Percentiles rank a stretch among this genome's conserved stretches.
phyloP scores from a whole-genome alignment of 2,797 vertebrate genomes.

The Melanotaenia maccullochi region DNA sequence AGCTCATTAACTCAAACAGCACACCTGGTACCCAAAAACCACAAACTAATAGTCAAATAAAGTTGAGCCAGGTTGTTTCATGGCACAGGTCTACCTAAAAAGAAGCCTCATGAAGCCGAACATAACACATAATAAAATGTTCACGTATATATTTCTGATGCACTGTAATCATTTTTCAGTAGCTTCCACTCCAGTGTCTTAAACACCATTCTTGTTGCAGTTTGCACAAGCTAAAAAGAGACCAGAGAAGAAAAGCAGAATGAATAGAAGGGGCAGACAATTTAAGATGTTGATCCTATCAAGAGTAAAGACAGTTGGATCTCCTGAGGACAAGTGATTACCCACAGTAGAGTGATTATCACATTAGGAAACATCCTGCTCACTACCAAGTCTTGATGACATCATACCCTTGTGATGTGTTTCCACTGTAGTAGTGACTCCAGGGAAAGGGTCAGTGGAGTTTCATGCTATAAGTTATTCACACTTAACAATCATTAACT shows the following conservation, averaged over 20 bases:
- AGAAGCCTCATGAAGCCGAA: constrained; percentile 1
- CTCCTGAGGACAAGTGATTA: constrained; percentile 72
- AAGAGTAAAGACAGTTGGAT: constrained; percentile 70
- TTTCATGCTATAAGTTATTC: constrained; percentile 74
- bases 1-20: constrained; percentile 55
- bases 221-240: constrained; percentile 69
- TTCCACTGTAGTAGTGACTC: constrained; percentile 63
- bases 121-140: constrained; percentile 7
- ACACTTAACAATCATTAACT: constrained; percentile 69
- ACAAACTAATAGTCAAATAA: constrained; percentile 30
- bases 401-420: constrained; percentile 78
- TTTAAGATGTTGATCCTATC: constrained; percentile 78
- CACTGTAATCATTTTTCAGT: constrained; percentile 34
- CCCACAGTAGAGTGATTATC: constrained; percentile 78
- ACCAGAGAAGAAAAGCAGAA: constrained; percentile 48
- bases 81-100: background rate
- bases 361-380: constrained; percentile 80
- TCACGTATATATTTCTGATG: constrained; percentile 27
- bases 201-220: constrained; percentile 63
- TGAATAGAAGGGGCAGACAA: constrained; percentile 51
- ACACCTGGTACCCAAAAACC: constrained; percentile 44
- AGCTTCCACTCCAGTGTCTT: constrained; percentile 45
- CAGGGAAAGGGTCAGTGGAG: constrained; percentile 67
- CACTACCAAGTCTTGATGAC: constrained; percentile 75
- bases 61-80: constrained; percentile 7